Conservation (phyloP, 2,888 invertebrate genomes). For the Lingula anatina region DNA sequence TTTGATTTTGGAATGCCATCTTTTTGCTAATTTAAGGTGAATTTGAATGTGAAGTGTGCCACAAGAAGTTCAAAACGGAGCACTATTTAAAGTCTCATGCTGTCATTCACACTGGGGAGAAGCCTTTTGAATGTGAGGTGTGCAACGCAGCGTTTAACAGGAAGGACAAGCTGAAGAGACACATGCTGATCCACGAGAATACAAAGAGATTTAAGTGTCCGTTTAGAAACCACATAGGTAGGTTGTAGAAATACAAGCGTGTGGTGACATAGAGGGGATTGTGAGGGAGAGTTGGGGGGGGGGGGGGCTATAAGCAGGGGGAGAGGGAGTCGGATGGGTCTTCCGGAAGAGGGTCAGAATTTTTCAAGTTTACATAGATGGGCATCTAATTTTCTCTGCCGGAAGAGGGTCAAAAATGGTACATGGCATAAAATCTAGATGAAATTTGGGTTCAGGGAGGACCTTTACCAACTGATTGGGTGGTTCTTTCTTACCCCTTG, state of each 20-base stretch:
- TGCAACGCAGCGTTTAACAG: constrained; percentile 63
- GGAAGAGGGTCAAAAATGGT: too few relatives aligned
- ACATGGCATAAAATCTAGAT: too few relatives aligned
- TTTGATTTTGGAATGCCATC: constrained; percentile 36
- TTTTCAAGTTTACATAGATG: too few relatives aligned
- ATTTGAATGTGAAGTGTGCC: constrained; percentile 53
- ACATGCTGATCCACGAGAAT: constrained; percentile 62
- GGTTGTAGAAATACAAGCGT: not conserved
- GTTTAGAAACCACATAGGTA: constrained; percentile 57
- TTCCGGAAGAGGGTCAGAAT: too few relatives aligned
- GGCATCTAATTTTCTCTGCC: too few relatives aligned
- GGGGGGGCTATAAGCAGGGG: too few relatives aligned
- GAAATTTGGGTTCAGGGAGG: too few relatives aligned
- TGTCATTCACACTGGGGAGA: constrained; percentile 59
- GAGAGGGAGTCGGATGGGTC: too few relatives aligned
- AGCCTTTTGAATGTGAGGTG: constrained; percentile 56
- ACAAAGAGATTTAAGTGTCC: constrained; percentile 64
- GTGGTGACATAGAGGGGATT: too few relatives aligned
- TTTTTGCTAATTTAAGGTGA: constrained; percentile 36
- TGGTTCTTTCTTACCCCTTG: too few relatives aligned
- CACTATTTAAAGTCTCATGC: constrained; percentile 64
- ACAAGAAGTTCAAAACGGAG: constrained; percentile 64
- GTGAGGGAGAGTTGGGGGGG: too few relatives aligned
- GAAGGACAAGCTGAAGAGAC: constrained; percentile 64
- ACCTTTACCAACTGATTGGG: too few relatives aligned